Conservation (phyloP, 2,888 invertebrate species). For the Drosophila pegasa region DNA sequence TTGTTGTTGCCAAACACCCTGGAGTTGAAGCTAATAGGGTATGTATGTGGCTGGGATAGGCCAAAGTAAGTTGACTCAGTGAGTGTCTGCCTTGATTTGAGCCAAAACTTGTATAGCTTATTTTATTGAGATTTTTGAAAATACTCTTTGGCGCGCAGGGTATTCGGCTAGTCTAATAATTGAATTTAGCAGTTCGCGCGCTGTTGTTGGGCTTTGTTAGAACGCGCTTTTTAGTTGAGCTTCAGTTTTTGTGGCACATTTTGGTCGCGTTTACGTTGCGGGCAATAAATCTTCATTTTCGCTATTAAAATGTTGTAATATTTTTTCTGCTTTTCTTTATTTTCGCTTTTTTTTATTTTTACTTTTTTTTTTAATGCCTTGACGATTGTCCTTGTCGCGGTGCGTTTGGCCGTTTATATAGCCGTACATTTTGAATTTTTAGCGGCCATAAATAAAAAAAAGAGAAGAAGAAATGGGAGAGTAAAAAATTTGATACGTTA, state of each 20-base stretch:
- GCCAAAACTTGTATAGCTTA: no score
- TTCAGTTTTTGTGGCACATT: conserved; percentile 57
- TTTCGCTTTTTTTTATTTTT: conserved; percentile 16
- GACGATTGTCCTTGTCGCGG: conserved; percentile 55
- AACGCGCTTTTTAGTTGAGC: conserved; percentile 59
- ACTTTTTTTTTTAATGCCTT: conserved; percentile 46
- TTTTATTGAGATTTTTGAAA: not conserved
- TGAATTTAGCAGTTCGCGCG: no score
- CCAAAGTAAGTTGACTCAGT: no score
- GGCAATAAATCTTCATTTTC: conserved; percentile 78
- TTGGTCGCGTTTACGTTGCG: conserved; percentile 49
- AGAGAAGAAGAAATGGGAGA: conserved; percentile 34
- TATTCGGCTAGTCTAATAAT: conserved; percentile 12
- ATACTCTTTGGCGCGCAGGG: not conserved
- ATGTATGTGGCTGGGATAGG: not conserved
- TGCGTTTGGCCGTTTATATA: conserved; percentile 41
- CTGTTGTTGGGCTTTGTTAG: conserved; percentile 37
- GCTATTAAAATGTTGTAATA: conserved; percentile 80
- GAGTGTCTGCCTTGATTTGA: not conserved
- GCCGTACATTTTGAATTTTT: conserved; percentile 50
- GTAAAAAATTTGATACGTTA: conserved; percentile 60
- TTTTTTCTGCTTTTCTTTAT: conserved; percentile 49
- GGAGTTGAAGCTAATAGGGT: not conserved
- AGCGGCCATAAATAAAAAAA: conserved; percentile 59
- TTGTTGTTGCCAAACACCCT: conserved; percentile 30